A percentile compares a stretch with the other conserved stretches of the same genome.
Conservation (phyloP, 2,888 invertebrate species). For the Ichneumon xanthorius region DNA sequence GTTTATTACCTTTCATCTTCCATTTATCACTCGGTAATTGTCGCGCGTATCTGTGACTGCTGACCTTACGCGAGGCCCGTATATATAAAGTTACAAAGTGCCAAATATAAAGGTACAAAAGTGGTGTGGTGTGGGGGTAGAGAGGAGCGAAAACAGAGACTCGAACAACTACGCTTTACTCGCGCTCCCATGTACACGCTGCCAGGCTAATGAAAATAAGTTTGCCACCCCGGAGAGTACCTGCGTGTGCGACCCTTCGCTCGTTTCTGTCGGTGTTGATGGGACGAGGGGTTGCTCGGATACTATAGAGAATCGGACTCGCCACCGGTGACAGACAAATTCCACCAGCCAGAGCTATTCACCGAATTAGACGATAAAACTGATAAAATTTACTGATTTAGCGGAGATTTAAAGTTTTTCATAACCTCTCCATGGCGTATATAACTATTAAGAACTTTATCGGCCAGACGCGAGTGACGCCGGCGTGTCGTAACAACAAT, state of each 20-base stretch:
- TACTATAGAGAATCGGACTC: conserved; percentile 44
- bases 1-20: background rate
- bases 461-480: conserved; percentile 27
- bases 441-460: conserved; percentile 24
- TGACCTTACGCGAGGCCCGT: background rate
- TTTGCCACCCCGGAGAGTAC: conserved; percentile 70
- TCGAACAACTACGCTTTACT: conserved; percentile 45
- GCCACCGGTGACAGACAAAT: conserved; percentile 65
- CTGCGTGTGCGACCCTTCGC: conserved; percentile 36
- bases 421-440: background rate
- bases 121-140: too few species aligned
- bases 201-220: conserved; percentile 78
- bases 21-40: background rate
- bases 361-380: conserved; percentile 78
- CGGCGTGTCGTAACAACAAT: conserved; percentile 41
- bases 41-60: background rate
- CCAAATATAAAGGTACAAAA: background rate
- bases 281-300: conserved; percentile 45
- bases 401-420: conserved; percentile 50
- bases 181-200: conserved; percentile 67
- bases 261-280: conserved; percentile 25
- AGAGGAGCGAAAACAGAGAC: background rate
- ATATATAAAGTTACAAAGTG: background rate
- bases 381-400: conserved; percentile 79
- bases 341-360: conserved; percentile 71